Base-by-base conservation (phyloP, 2,888 invertebrate species). In the Molanna angustata region DNA sequence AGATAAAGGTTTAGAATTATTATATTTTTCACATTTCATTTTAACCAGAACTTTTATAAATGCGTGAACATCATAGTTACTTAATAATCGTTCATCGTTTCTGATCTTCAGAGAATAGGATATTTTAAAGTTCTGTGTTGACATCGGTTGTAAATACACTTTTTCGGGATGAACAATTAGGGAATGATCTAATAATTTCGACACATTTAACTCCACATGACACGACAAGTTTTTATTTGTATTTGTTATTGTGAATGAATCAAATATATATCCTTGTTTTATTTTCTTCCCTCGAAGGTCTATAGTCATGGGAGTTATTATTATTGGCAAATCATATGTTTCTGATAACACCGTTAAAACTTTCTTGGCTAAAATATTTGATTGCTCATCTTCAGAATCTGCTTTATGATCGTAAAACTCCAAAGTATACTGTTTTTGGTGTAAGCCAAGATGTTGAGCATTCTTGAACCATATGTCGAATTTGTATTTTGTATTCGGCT, bases 401-500 rank as follows among this genome's bases (percentile, higher is more conserved):
- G 19, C 31, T 18, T 27, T 41, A 31, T n/a, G n/a, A n/a, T 45
- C 39, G 16, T 14, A 51, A 40, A 45, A 35, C 27, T 51, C 45
- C 11, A 51, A 45, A 45, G 39, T 13, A 21, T 33, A 27, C 20
- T 40, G 27, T 20, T 9, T 27, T 20, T 51, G 51, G 19, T 51
- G 51, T 4, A 27, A 45, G 3, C 51, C 51, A 11, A 44, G 11
- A 20, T 45, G 20, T 14, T 44, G 21, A 27, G 37, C 40, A 20
- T 44, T 44, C 16, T 44, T 44, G 31, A 51, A 51, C 35, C 39
- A 51, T 4, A 51, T 45, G 7, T 44, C 31, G 7, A 51, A 16
- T 4, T 45, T 51, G 3, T 51, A 39, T 17, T 14, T 19, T 14
- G 3, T 16, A 39, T 51, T 51, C 4, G 51, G 44, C 2, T 22